Evolutionary conservation across 2,113 vertebrate species (phyloP).

Genomic region (Rhinopomastus cyanomelas): DNA sequence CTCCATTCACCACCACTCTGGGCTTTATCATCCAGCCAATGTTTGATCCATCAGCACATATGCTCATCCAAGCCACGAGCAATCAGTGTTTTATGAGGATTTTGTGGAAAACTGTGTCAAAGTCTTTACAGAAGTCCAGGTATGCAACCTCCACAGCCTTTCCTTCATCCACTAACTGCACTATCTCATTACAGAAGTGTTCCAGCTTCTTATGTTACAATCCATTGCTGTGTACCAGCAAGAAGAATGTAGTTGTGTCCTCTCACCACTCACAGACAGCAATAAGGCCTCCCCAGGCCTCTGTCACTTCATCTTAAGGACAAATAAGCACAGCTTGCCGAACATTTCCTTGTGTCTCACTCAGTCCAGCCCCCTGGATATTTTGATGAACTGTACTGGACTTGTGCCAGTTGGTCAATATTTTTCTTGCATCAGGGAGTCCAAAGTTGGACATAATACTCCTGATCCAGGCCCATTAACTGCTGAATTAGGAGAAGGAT

Average conservation of each 20-base stretch:
- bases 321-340: background rate
- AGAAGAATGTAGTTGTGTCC: background rate
- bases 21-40: too few species aligned
- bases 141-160: too few species aligned
- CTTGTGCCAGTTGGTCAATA: background rate
- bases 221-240: background rate
- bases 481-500: background rate
- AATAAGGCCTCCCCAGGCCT: background rate
- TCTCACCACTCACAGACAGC: background rate
- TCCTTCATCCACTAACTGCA: too few species aligned
- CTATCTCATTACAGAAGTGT: background rate
- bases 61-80: too few species aligned
- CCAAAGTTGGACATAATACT: background rate
- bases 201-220: background rate
- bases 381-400: background rate
- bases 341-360: background rate
- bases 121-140: too few species aligned
- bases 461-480: background rate
- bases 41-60: too few species aligned
- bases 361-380: background rate
- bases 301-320: background rate
- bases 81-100: too few species aligned
- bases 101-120: too few species aligned
- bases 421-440: rapidly evolving
- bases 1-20: too few species aligned